These are phyloP conservation scores for Trisateles emortualis DNA, from an alignment of 2,888 invertebrate genomes.

Conservation along the genomic window DNA sequence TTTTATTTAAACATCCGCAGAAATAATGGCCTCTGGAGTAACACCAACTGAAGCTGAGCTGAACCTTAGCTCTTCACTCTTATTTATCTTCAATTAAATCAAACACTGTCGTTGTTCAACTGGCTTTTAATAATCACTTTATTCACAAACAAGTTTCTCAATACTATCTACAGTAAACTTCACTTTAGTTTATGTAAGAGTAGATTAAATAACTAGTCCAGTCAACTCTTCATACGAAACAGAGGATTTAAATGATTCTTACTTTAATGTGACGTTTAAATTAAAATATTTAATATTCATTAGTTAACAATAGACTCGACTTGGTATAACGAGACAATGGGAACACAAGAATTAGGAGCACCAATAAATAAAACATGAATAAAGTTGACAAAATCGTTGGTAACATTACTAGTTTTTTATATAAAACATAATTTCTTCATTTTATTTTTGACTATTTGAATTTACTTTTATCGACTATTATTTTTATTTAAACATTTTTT, in stretches of 20 bases:
- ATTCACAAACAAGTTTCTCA: no score
- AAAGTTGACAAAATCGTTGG: conserved; percentile 67
- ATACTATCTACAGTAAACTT: neutral
- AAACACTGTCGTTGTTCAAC: no score
- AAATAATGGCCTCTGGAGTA: no score
- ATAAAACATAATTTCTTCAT: neutral
- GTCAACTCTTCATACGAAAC: neutral
- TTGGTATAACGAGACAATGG: conserved; percentile 76
- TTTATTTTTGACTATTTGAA: conserved; percentile 1
- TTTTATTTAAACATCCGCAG: no score
- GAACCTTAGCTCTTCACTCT: no score
- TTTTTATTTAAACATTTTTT: neutral
- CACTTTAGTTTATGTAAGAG: neutral
- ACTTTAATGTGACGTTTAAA: conserved; percentile 6
- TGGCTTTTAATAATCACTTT: no score
- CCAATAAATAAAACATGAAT: conserved; percentile 75
- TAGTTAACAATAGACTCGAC: conserved; percentile 37
- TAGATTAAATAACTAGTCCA: neutral
- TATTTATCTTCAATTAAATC: no score
- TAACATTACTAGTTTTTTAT: conserved; percentile 55
- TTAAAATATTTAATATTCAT: conserved; percentile 29
- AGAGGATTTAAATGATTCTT: conserved; percentile 8
- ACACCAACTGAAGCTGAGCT: no score
- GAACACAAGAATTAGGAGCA: conserved; percentile 72
- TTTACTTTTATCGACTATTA: no score